Conservation (phyloP, 2,888 invertebrate species). For the Ophioninae sp. region DNA sequence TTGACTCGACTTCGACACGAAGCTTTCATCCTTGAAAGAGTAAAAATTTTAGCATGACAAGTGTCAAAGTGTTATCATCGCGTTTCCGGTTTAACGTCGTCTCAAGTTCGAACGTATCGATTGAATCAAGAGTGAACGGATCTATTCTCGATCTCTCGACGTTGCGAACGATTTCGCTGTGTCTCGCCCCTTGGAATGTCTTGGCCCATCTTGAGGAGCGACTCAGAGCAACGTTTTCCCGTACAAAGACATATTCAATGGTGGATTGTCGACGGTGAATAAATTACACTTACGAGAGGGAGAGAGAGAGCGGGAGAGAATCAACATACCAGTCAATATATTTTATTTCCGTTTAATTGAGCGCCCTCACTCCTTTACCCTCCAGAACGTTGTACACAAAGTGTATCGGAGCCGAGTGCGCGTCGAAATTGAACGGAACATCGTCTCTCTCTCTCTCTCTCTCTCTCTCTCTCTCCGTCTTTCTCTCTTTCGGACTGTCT, state of each 20-base stretch:
- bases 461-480: too few relatives aligned
- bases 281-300: slow-evolving; percentile 46
- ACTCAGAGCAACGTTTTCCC: slow-evolving; percentile 37
- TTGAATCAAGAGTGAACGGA: not conserved
- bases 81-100: not conserved
- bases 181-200: slow-evolving; percentile 5
- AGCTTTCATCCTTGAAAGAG: too few relatives aligned
- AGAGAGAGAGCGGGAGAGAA: not conserved
- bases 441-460: not conserved
- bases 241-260: slow-evolving; percentile 47
- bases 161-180: not conserved
- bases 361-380: slow-evolving; percentile 31
- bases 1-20: too few relatives aligned
- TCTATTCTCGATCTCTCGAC: not conserved
- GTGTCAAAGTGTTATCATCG: too few relatives aligned
- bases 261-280: slow-evolving; percentile 52
- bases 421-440: slow-evolving; percentile 51
- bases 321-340: slow-evolving; percentile 47
- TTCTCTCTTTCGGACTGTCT: not conserved
- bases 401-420: slow-evolving; percentile 17
- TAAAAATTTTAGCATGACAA: too few relatives aligned
- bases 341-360: slow-evolving; percentile 62
- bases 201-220: slow-evolving; percentile 39
- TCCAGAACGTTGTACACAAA: slow-evolving; percentile 9
- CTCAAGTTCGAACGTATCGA: not conserved